phyloP scores from a whole-genome alignment of 2,888 invertebrate species.

The Norana najaformis region DNA sequence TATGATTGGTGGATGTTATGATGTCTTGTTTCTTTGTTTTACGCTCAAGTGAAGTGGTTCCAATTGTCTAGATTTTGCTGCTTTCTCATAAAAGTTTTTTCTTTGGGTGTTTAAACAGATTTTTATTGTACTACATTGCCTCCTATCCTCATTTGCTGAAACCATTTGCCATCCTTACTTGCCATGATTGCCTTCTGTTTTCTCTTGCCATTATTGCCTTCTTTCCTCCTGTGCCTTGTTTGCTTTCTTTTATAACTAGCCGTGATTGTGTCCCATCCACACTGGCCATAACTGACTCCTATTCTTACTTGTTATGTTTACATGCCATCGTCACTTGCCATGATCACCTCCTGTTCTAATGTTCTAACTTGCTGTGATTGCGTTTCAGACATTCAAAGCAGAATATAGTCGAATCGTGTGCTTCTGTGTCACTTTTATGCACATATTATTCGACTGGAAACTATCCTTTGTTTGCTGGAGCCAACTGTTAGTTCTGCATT shows the following conservation, averaged over 20 bases:
- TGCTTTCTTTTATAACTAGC: background rate
- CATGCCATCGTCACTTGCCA: too few relatives aligned
- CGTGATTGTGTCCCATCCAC: too few relatives aligned
- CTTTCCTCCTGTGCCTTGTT: background rate
- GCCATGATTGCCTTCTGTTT: background rate
- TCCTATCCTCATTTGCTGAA: background rate
- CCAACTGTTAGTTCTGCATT: too few relatives aligned
- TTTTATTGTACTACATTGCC: too few relatives aligned
- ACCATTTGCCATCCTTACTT: background rate
- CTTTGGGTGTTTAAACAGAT: background rate
- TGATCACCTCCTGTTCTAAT: too few relatives aligned
- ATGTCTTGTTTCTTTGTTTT: background rate
- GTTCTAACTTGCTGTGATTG: too few relatives aligned
- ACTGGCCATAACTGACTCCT: background rate
- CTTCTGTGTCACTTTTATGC: background rate
- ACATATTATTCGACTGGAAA: constrained; percentile 13
- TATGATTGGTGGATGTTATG: background rate
- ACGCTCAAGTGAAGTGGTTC: background rate
- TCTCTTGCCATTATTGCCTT: too few relatives aligned
- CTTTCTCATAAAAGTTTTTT: background rate
- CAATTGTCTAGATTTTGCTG: background rate
- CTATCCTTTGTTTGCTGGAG: background rate
- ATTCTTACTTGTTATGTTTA: too few relatives aligned
- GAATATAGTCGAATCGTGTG: background rate
- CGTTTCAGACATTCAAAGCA: background rate